Evolutionary conservation across 2,113 vertebrate genomes (phyloP).

Genomic region (Pterocles gutturalis): DNA sequence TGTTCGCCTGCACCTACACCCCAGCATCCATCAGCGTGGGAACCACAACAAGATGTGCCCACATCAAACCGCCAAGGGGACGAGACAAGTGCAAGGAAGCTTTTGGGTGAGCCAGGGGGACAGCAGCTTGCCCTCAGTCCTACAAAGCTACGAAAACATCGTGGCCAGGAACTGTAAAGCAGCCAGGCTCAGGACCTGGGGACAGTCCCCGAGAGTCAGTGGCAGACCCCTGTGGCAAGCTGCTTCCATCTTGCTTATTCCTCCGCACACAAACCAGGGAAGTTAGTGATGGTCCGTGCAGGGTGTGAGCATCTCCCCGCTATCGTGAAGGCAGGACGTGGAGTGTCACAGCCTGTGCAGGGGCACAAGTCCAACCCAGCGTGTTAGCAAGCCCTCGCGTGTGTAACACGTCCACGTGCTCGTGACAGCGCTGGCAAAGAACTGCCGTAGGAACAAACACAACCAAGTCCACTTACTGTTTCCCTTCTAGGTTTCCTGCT

Average conservation of each 20-base stretch:
- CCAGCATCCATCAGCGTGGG: background rate
- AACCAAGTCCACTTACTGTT: conserved; percentile 76
- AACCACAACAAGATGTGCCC: background rate
- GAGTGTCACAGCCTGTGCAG: background rate
- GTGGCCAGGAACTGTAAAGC: background rate
- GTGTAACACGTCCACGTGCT: background rate
- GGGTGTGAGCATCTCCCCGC: background rate
- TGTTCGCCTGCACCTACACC: background rate
- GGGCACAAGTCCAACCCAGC: background rate
- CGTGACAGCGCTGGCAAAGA: background rate
- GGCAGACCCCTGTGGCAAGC: background rate
- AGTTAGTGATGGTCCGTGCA: background rate
- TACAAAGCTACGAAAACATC: background rate
- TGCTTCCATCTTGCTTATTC: background rate
- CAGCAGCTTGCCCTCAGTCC: background rate
- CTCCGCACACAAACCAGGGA: background rate
- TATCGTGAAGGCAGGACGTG: accelerated
- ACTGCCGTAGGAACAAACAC: background rate
- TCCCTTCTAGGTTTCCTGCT: conserved; percentile 79
- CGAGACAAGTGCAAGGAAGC: conserved; percentile 4
- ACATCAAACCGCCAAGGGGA: background rate
- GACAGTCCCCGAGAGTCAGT: background rate
- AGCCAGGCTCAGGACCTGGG: background rate
- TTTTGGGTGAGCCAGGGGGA: background rate
- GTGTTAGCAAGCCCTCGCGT: conserved; percentile 1